Conservation (phyloP, 2,797 vertebrate species). For the Luscinia luscinia region DNA sequence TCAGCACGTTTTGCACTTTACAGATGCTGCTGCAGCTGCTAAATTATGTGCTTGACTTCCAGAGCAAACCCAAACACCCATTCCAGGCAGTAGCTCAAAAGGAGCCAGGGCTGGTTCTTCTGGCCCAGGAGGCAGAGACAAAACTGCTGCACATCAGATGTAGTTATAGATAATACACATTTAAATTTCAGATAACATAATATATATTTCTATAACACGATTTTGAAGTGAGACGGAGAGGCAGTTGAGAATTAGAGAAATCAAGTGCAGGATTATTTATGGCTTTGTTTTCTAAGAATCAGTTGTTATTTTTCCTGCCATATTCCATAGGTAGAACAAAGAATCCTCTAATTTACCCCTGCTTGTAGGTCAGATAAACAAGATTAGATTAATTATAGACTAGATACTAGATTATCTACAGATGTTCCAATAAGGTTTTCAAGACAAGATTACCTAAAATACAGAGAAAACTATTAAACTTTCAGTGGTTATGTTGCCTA, state of each 20-base stretch:
- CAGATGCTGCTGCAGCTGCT: background rate
- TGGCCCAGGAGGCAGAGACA: background rate
- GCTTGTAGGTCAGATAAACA: background rate
- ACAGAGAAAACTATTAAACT: background rate
- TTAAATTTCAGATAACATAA: background rate
- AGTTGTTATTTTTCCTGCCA: background rate
- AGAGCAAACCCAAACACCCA: fast-evolving
- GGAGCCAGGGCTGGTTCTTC: background rate
- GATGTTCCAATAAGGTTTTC: background rate
- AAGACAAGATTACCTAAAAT: background rate
- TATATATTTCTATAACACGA: background rate
- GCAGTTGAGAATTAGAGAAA: background rate
- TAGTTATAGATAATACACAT: background rate
- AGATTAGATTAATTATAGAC: background rate
- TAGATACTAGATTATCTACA: background rate
- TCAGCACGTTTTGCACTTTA: background rate
- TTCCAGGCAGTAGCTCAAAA: background rate
- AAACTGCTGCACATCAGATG: background rate
- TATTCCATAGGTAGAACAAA: background rate
- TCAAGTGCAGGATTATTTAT: background rate
- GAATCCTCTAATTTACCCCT: background rate
- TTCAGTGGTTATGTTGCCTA: background rate
- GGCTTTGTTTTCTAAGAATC: background rate
- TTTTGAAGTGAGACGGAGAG: background rate
- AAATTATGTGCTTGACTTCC: background rate